Conservation (phyloP, 2,113 vertebrate species). For the Pituophis catenifer region DNA sequence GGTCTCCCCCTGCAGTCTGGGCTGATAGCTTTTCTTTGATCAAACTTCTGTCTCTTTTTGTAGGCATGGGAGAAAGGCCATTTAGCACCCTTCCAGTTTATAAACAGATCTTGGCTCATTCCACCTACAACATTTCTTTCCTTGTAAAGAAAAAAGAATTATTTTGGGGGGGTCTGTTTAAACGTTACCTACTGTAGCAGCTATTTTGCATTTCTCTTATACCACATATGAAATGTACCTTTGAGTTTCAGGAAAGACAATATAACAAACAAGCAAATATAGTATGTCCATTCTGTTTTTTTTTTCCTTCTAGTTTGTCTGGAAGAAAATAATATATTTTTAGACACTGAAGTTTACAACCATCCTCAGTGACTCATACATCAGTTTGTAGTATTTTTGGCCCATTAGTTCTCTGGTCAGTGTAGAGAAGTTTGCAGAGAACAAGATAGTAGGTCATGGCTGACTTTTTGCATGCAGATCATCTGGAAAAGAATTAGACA, state of each 20-base stretch:
- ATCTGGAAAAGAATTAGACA: neutral
- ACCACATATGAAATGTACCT: neutral
- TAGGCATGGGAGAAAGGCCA: neutral
- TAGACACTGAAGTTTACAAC: neutral
- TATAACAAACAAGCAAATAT: neutral
- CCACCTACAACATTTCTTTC: neutral
- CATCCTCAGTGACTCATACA: no score
- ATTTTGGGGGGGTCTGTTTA: neutral
- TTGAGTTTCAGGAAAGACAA: neutral
- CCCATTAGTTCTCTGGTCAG: neutral
- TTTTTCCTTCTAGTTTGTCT: neutral
- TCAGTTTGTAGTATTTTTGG: neutral
- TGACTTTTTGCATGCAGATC: neutral
- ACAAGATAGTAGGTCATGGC: no score
- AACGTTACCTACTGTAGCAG: neutral
- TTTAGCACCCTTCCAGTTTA: neutral
- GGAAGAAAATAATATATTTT: neutral
- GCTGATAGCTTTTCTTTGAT: constrained; percentile 20
- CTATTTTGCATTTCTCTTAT: neutral
- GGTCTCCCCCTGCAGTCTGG: neutral
- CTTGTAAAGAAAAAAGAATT: neutral
- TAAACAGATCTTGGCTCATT: neutral
- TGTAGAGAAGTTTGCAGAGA: neutral
- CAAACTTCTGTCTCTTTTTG: rapidly evolving
- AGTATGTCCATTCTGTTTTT: neutral